phyloP scores from a whole-genome alignment of 1,140 invertebrate species.

The Ptiloglossa arizonensis region DNA sequence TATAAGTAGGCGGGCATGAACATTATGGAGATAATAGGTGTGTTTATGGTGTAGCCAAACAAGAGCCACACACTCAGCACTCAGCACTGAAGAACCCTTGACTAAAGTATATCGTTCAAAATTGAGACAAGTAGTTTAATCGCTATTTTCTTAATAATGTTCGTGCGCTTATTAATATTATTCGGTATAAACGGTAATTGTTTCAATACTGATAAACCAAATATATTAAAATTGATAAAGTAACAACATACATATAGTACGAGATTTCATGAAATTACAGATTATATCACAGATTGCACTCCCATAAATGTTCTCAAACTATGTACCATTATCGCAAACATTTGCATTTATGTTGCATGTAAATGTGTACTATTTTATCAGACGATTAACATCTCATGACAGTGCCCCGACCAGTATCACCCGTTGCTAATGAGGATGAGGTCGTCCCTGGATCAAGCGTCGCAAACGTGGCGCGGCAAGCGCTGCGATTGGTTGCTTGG shows the following conservation, averaged over 20 bases:
- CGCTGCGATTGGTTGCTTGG: constrained; percentile 48
- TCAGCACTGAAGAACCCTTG: background rate
- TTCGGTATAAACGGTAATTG: no score
- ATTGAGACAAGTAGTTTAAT: no score
- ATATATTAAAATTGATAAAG: no score
- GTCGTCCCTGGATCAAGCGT: constrained; percentile 38
- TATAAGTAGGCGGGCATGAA: background rate
- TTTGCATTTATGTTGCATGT: background rate
- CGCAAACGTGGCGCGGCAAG: constrained; percentile 16
- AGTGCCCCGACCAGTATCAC: background rate
- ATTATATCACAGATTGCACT: no score
- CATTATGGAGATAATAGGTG: background rate
- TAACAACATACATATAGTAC: no score
- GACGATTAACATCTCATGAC: background rate
- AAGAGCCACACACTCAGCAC: background rate
- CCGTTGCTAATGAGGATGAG: background rate
- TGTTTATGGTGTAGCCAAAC: background rate
- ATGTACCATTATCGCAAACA: background rate
- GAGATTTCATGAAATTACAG: no score
- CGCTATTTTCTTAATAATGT: no score
- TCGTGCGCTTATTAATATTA: no score
- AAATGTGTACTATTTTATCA: background rate
- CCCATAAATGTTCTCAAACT: background rate
- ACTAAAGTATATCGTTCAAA: background rate
- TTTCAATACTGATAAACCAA: no score